These are phyloP conservation scores for Thereva unica DNA, from an alignment of 2,888 invertebrate species.

Conservation along the genomic window DNA sequence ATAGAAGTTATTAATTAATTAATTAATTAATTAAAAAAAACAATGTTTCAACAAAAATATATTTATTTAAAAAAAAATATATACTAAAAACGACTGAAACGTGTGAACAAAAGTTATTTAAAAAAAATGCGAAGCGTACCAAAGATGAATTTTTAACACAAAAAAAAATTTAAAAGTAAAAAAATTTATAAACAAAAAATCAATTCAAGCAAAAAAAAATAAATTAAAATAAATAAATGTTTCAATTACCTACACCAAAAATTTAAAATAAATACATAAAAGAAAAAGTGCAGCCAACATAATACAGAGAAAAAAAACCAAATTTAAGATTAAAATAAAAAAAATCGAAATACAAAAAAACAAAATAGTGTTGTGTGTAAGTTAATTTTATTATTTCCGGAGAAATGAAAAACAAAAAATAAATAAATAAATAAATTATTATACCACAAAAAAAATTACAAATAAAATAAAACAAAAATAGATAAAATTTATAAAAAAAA, in stretches of 20 bases:
- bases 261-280: no score
- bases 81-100: constrained; percentile 11
- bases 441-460: constrained; percentile 14
- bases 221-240: constrained; percentile 18
- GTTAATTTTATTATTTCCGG: neutral
- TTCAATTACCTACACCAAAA: constrained; percentile 12
- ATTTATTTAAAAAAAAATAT: neutral
- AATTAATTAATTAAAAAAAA: neutral
- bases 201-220: constrained; percentile 13
- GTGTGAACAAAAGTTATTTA: neutral
- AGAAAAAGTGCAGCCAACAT: no score
- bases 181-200: constrained; percentile 7
- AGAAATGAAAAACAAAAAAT: neutral
- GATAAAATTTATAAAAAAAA: constrained; percentile 17
- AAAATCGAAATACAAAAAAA: neutral
- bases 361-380: constrained; percentile 19
- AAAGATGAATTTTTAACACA: constrained; percentile 25
- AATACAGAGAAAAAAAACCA: constrained; percentile 7
- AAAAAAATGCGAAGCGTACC: constrained; percentile 15
- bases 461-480: constrained; percentile 16
- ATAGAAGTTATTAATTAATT: neutral
- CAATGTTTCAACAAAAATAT: constrained; percentile 3
- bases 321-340: constrained; percentile 1
- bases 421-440: neutral
- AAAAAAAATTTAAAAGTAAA: constrained; percentile 11